Conservation (phyloP, 2,797 vertebrate species). For the Protosalanx chinensis region DNA sequence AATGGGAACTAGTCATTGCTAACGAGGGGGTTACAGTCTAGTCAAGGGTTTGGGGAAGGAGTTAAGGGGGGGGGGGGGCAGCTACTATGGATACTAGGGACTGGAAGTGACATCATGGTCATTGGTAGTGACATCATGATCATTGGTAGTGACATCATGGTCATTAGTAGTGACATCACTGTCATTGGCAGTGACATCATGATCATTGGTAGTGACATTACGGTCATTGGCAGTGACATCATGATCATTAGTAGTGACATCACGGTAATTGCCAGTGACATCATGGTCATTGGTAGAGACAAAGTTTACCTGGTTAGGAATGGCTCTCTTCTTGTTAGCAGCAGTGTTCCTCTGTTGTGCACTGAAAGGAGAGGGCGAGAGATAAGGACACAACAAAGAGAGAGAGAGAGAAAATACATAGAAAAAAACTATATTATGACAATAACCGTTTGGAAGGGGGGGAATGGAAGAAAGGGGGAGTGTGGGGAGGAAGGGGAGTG, state of each 20-base stretch:
- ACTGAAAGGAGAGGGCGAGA: slow-evolving; percentile 60
- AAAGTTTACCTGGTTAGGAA: slow-evolving; percentile 89
- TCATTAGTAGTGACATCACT: no score
- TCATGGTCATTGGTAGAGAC: no score
- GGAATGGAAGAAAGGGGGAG: background rate
- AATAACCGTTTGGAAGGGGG: no score
- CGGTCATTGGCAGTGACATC: no score
- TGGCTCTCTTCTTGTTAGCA: slow-evolving; percentile 90
- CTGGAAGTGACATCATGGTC: slow-evolving; percentile 15
- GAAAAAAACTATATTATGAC: background rate
- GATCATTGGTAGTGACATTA: no score
- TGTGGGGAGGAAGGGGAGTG: background rate
- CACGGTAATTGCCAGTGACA: no score
- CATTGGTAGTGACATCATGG: no score
- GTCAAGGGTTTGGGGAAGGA: slow-evolving; percentile 14
- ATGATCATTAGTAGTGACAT: no score
- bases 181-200: no score
- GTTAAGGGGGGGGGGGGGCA: slow-evolving; percentile 20
- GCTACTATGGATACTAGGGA: slow-evolving; percentile 23
- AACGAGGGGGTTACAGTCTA: slow-evolving; percentile 11
- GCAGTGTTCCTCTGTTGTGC: slow-evolving; percentile 91
- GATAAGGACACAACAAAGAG: no score
- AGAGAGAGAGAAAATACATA: background rate
- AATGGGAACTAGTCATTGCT: slow-evolving; percentile 23
- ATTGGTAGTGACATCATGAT: background rate